A percentile compares a stretch with the other conserved stretches of the same genome.
phyloP scores from a whole-genome alignment of 1,140 invertebrate species.

The Berghia stephanieae region DNA sequence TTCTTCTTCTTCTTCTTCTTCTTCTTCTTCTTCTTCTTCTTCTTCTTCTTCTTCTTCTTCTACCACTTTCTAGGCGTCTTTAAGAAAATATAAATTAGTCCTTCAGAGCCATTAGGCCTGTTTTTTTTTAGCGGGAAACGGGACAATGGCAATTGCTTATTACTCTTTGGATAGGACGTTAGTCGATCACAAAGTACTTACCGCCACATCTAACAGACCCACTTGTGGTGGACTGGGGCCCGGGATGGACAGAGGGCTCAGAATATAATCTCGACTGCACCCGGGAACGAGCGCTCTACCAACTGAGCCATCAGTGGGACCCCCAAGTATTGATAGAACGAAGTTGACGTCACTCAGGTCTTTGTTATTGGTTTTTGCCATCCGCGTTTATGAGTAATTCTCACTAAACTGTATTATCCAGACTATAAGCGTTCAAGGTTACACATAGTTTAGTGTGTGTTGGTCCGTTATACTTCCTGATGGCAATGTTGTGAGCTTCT shows the following conservation, averaged over 20 bases:
- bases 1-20: not conserved
- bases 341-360: not conserved
- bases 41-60: conserved; percentile 7
- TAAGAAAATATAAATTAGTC: too few relatives aligned
- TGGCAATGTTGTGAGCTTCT: not conserved
- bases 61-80: not conserved
- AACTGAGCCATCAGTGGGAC: too few relatives aligned
- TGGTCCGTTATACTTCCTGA: not conserved
- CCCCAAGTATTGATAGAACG: too few relatives aligned
- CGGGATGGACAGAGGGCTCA: too few relatives aligned
- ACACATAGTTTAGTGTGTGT: not conserved
- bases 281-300: too few relatives aligned
- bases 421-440: not conserved
- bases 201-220: not conserved
- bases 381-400: not conserved
- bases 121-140: not conserved
- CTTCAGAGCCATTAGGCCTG: not conserved
- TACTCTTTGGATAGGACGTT: too few relatives aligned
- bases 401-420: not conserved
- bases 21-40: not conserved
- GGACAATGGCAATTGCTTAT: too few relatives aligned
- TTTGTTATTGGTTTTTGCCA: not conserved
- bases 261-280: too few relatives aligned
- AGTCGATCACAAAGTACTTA: not conserved
- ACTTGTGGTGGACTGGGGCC: too few relatives aligned